phyloP scores from a whole-genome alignment of 2,888 invertebrate genomes.

The Thyatira batis region DNA sequence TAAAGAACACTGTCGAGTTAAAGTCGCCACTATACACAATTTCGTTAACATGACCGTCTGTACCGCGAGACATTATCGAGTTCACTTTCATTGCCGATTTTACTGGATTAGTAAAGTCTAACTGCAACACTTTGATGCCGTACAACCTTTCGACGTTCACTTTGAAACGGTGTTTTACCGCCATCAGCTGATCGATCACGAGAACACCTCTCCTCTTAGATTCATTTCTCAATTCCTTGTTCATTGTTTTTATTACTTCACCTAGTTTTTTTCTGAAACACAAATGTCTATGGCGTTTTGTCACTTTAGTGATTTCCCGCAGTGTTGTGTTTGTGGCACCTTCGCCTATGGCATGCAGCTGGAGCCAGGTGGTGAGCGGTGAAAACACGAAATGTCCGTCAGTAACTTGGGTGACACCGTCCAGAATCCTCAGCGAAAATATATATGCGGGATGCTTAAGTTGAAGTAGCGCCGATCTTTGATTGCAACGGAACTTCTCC shows the following conservation, averaged over 20 bases:
- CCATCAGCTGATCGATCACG: slow-evolving; percentile 46
- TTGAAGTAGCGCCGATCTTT: slow-evolving; percentile 35
- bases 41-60: slow-evolving; percentile 35
- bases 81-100: slow-evolving; percentile 45
- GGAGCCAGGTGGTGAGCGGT: slow-evolving; percentile 62
- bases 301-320: slow-evolving; percentile 52
- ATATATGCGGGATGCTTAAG: slow-evolving; percentile 52
- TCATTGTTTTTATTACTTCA: slow-evolving; percentile 40
- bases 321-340: slow-evolving; percentile 50
- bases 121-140: slow-evolving; percentile 40
- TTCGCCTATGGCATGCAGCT: slow-evolving; percentile 54
- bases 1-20: slow-evolving; percentile 40
- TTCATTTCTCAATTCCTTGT: slow-evolving; percentile 33
- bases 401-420: slow-evolving; percentile 48
- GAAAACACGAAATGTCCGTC: slow-evolving; percentile 62
- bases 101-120: slow-evolving; percentile 44
- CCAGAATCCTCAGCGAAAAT: slow-evolving; percentile 56
- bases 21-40: slow-evolving; percentile 53
- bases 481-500: slow-evolving; percentile 38
- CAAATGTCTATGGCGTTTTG: slow-evolving; percentile 40
- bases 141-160: slow-evolving; percentile 39
- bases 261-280: slow-evolving; percentile 52
- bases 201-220: slow-evolving; percentile 46
- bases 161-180: slow-evolving; percentile 44
- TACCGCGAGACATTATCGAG: slow-evolving; percentile 32